Evolutionary conservation across 2,797 vertebrate genomes (phyloP).

Genomic region (Enteromius mattozi): DNA sequence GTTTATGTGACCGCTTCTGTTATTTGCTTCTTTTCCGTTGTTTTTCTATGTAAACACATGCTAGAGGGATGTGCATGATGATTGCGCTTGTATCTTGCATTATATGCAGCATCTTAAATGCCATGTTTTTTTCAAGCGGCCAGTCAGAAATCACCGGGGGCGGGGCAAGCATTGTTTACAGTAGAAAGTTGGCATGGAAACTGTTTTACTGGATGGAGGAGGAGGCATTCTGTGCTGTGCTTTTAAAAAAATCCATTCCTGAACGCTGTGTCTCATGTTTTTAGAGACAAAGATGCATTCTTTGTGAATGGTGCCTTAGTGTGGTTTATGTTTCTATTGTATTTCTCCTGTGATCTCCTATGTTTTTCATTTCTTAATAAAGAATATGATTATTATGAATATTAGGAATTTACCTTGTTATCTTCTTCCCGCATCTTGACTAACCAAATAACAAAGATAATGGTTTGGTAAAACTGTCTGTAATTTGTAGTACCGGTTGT

Average conservation of each 20-base stretch:
- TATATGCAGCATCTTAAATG: no score
- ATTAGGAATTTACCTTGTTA: background rate
- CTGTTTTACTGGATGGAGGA: no score
- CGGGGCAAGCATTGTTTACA: background rate
- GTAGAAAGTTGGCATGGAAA: background rate
- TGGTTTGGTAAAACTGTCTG: background rate
- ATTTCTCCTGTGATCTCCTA: background rate
- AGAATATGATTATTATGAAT: background rate
- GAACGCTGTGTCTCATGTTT: no score
- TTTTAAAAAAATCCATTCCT: background rate
- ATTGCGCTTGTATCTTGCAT: no score
- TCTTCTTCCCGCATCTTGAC: background rate
- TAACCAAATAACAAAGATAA: background rate
- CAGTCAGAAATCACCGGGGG: no score
- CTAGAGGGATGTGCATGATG: no score
- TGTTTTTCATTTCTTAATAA: background rate
- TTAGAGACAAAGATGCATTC: no score
- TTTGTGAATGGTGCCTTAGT: background rate
- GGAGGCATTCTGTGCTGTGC: no score
- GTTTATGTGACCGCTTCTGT: no score
- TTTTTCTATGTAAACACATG: no score
- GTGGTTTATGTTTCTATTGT: background rate
- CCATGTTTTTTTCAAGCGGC: no score
- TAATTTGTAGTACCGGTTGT: background rate
- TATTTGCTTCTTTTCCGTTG: no score